A percentile compares a stretch with the other conserved stretches of the same genome.
Conservation (phyloP, 2,888 invertebrate species). For the Drosophila nigricruria region DNA sequence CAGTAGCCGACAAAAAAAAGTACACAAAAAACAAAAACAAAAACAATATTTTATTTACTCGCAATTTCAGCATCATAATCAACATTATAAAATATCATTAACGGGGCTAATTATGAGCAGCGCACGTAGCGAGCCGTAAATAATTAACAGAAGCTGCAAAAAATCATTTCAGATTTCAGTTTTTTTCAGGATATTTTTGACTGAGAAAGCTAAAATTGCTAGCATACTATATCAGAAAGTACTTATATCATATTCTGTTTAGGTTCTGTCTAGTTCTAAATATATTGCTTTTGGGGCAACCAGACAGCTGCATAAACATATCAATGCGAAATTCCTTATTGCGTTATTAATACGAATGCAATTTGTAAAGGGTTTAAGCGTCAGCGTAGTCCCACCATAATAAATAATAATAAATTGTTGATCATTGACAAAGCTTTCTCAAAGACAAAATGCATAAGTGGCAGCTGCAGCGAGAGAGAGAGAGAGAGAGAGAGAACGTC, state of each 20-base stretch:
- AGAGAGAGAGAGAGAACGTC: constrained; percentile 31
- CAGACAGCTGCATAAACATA: constrained; percentile 26
- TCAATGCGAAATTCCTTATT: constrained; percentile 34
- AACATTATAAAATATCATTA: constrained; percentile 38
- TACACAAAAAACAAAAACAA: constrained; percentile 8
- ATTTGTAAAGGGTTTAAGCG: constrained; percentile 18
- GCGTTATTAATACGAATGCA: constrained; percentile 30
- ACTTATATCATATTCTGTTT: background rate
- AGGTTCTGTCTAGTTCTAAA: constrained; percentile 7
- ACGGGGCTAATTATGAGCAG: constrained; percentile 14
- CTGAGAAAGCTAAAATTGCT: background rate
- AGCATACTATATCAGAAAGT: too few species aligned
- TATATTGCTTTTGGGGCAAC: constrained; percentile 10
- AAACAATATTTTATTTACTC: constrained; percentile 54
- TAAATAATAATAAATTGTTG: constrained; percentile 53
- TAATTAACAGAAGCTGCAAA: constrained; percentile 7
- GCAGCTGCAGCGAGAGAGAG: constrained; percentile 50
- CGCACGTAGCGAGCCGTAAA: constrained; percentile 15
- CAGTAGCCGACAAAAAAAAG: constrained; percentile 22
- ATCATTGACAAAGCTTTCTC: constrained; percentile 40
- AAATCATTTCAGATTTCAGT: constrained; percentile 3
- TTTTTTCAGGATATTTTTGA: constrained; percentile 9
- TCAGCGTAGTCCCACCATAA: constrained; percentile 18
- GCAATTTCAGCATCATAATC: constrained; percentile 36
- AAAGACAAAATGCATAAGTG: constrained; percentile 23